Evolutionary conservation across 2,888 invertebrate species (phyloP).

Genomic region (Holacanthella duospinosa): DNA sequence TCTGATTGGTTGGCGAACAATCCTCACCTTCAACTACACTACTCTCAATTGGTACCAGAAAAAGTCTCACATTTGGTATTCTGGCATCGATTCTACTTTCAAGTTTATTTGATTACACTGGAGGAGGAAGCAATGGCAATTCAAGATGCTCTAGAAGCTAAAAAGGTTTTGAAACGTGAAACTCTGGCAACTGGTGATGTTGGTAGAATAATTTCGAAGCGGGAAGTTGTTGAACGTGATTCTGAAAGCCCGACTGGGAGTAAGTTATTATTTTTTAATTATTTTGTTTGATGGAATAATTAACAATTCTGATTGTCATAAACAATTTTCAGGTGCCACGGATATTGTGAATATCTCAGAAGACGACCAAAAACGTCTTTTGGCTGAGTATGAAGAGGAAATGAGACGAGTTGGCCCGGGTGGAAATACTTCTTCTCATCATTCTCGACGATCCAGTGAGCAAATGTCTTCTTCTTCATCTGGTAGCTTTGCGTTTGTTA

Average conservation of each 20-base stretch:
- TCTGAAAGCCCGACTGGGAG: constrained; percentile 3
- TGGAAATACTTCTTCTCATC: constrained; percentile 27
- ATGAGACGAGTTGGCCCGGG: constrained; percentile 26
- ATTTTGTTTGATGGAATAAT: background rate
- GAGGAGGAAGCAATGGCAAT: background rate
- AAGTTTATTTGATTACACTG: constrained; percentile 22
- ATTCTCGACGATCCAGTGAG: constrained; percentile 35
- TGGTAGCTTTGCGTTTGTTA: constrained; percentile 37
- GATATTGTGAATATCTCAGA: constrained; percentile 36
- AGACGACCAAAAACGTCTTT: constrained; percentile 36
- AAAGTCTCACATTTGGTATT: constrained; percentile 35
- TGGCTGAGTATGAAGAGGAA: constrained; percentile 37
- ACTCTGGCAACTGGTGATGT: no score
- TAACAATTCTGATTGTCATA: background rate
- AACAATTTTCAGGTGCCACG: constrained; percentile 17
- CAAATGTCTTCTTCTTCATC: constrained; percentile 35
- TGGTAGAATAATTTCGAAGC: no score
- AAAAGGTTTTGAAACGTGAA: background rate
- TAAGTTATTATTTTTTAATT: no score
- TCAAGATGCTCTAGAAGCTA: background rate
- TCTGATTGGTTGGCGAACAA: constrained; percentile 27
- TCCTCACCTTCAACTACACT: constrained; percentile 32
- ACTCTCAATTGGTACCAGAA: constrained; percentile 34
- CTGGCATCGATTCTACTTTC: constrained; percentile 37
- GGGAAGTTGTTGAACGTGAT: background rate